Percentiles rank a stretch among this genome's conserved stretches.
These are phyloP conservation scores for Drosophila leontia DNA, from an alignment of 1,140 invertebrate genomes.

Conservation along the genomic window DNA sequence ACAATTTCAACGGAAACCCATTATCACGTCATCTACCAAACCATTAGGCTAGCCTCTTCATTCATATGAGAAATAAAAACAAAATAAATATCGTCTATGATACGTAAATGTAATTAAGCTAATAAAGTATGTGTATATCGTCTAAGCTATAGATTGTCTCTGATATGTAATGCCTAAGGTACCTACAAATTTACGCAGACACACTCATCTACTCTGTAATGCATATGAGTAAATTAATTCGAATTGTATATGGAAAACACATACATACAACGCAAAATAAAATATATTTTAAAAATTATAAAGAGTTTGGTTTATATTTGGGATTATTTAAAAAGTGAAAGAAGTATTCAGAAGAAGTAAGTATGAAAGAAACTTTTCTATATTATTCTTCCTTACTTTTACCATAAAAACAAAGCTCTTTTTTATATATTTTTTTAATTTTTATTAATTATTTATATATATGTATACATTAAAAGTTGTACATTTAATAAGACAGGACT, in stretches of 20 bases:
- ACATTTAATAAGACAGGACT: constrained; percentile 36
- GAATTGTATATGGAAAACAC: constrained; percentile 68
- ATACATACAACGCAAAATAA: constrained; percentile 67
- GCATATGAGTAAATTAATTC: constrained; percentile 50
- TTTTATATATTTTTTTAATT: constrained; percentile 9
- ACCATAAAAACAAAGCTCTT: too few species aligned
- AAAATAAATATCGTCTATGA: constrained; percentile 57
- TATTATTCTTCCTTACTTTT: too few species aligned
- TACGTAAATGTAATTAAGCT: constrained; percentile 73
- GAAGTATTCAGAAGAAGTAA: too few species aligned
- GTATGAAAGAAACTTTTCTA: too few species aligned
- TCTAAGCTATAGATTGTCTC: constrained; percentile 63
- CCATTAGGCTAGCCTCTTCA: constrained; percentile 33
- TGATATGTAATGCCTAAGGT: constrained; percentile 79
- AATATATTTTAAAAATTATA: constrained; percentile 79
- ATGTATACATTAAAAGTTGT: constrained; percentile 52
- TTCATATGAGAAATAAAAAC: constrained; percentile 6
- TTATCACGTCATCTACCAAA: constrained; percentile 38
- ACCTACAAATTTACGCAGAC: constrained; percentile 79
- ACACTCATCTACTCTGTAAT: constrained; percentile 70
- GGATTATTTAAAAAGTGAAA: background rate
- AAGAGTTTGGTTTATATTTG: background rate
- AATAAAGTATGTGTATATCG: constrained; percentile 48
- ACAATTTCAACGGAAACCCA: constrained; percentile 5
- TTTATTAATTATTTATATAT: constrained; percentile 21